Base-by-base conservation (phyloP, 2,797 vertebrate species). In the Rhinogobio ventralis region DNA sequence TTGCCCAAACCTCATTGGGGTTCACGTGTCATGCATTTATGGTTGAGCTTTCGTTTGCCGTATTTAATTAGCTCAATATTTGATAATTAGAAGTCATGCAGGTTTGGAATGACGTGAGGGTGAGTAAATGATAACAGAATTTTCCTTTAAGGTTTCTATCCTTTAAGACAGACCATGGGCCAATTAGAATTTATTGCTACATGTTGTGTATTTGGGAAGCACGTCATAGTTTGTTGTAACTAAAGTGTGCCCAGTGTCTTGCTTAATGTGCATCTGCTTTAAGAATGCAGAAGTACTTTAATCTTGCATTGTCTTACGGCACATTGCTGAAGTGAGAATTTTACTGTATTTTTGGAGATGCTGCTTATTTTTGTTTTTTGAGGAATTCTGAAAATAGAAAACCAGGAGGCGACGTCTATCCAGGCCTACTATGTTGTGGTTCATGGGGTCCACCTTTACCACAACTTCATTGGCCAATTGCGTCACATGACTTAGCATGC, bases 381-480 rank as follows among this genome's bases (percentile, higher is more conserved):
- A 77, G 9, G 36, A 45, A 62, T 62, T 60, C 72, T 66, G 3
- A 23, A 19, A 79, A 62, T 10, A 68, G 20, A 33, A 53, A 17
- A 46, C 51, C 19, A 9, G 4, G 45, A 39, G 30, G 20, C 1
- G 2, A 33, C 0, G 0, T 74, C 19, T 28, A 33, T n/a, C 28
- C 11, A 67, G 60, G 51, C 36, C 78, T 75, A 20, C 64, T 69
- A n/a, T 76, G 67, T 78, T 28, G 49, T 84, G 73, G 73, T 77
- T 72, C 57, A 28, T 0, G 45, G 39, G 33, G 51, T 51, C 7
- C 4, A 14, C 19, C 28, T 33, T 53, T 23, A 53, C 9, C 49
- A 36, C 11, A 75, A 33, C 19, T 36, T 75, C 19, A 75, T 23
- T 75, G 49, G 28, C 49, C 72, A 53, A 3, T 33, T n/a, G 28